Conservation (phyloP, 2,888 invertebrate genomes). For the Cactoblastis cactorum region DNA sequence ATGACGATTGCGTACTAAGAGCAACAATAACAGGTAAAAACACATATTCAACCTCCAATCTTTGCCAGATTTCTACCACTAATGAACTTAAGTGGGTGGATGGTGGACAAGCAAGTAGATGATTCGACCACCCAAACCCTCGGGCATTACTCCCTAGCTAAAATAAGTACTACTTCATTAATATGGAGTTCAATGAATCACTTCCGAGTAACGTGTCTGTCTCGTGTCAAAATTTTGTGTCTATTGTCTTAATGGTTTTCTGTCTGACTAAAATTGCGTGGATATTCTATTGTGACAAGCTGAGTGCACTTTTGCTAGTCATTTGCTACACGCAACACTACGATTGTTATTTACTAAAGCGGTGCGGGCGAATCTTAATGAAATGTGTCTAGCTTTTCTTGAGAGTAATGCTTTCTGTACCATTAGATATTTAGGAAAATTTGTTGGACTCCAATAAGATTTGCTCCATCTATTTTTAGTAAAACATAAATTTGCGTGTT, state of each 20-base stretch:
- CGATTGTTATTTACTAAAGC: constrained; percentile 13
- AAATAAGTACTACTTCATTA: constrained; percentile 43
- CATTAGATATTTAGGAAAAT: not conserved
- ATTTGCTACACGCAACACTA: constrained; percentile 10
- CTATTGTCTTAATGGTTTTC: constrained; percentile 2
- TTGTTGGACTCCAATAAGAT: no score
- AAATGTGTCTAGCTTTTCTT: not conserved
- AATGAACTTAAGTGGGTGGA: constrained; percentile 50
- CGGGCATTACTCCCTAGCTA: constrained; percentile 45
- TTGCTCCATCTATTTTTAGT: no score
- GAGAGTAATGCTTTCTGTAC: not conserved
- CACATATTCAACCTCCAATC: constrained; percentile 45
- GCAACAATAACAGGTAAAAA: constrained; percentile 45
- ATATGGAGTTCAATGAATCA: constrained; percentile 41
- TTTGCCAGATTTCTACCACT: constrained; percentile 63
- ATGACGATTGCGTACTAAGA: constrained; percentile 55
- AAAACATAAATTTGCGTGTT: no score
- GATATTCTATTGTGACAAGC: not conserved
- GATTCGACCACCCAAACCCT: constrained; percentile 30
- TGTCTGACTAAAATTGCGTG: not conserved
- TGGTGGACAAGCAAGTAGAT: constrained; percentile 34
- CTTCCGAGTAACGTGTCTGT: constrained; percentile 21
- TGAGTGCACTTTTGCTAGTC: constrained; percentile 2
- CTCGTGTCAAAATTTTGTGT: not conserved
- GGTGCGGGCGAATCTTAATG: not conserved